Evolutionary conservation across 2,797 vertebrate genomes (phyloP).

Genomic region (Lepilemur septentrionalis): DNA sequence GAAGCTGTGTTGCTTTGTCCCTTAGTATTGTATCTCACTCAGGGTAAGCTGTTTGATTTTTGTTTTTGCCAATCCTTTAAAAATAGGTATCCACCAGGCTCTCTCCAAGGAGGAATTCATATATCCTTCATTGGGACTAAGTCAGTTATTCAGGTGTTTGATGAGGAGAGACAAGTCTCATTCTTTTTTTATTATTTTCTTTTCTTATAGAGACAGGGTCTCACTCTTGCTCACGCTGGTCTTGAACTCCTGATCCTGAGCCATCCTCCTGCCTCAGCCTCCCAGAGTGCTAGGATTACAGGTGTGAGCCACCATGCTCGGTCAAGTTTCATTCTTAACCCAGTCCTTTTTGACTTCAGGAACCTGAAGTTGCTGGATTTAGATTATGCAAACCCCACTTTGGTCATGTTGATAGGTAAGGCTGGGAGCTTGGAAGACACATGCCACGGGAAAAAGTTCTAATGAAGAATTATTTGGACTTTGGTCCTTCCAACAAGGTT

Average conservation of each 20-base stretch:
- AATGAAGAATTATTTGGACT: constrained; percentile 1
- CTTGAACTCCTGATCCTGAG: too few relatives aligned
- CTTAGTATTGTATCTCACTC: not conserved
- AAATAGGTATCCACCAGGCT: not conserved
- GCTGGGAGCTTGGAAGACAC: not conserved
- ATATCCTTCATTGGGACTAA: not conserved
- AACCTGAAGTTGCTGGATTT: not conserved
- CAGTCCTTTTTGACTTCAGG: not conserved
- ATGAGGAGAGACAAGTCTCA: not conserved
- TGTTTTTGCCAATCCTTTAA: not conserved
- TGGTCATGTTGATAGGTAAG: not conserved
- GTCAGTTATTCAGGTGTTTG: not conserved
- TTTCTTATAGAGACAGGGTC: too few relatives aligned
- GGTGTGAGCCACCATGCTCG: too few relatives aligned
- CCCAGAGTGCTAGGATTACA: too few relatives aligned
- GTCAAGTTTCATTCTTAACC: not conserved
- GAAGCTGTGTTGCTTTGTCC: not conserved
- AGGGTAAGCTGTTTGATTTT: not conserved
- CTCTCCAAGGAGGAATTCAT: not conserved
- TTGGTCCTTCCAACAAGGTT: not conserved
- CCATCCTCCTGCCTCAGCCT: too few relatives aligned
- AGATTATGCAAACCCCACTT: not conserved
- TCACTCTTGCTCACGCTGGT: too few relatives aligned
- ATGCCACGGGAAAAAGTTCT: not conserved
- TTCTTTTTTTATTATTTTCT: not conserved